Base-by-base conservation (phyloP, 2,888 invertebrate genomes). In the Phytoseiulus persimilis region DNA sequence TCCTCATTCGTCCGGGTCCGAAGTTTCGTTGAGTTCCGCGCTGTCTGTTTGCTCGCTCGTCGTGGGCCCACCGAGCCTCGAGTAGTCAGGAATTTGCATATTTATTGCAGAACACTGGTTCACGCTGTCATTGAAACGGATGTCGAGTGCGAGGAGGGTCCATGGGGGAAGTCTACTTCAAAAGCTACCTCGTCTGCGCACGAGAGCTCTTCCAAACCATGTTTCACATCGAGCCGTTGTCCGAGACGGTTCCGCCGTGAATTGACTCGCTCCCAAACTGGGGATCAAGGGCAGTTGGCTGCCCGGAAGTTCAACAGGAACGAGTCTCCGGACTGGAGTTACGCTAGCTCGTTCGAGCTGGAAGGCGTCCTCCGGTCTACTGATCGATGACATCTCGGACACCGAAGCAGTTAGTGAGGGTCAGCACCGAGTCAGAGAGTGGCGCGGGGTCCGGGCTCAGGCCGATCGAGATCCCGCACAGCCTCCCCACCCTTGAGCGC, bases 81-180 rank as follows among this genome's bases (percentile, higher is more conserved):
- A 65, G 65, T 65, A 65, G 65, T 6, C 65, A 65, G 65, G 18
- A 14, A 87, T 87, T 87, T 33, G 87, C 87, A 87, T 87, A 87
- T 87, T 87, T 87, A 87, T 87, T 87, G 87, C 39, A 32, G 32
- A 31, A 65, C 65, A 65, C 65, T 65, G 65, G 28, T 65, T 65
- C 28, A 65, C 65, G 65, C 23, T 18, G 65, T 65, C 65, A 65
- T 65, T 65, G 65, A 65, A 65, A 65, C 65, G 65, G 18, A 65
- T 65, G 65, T 65, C 65, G 65, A 65, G 65, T 18, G 18, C 65
- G 65, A 65, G 23, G 65, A 28, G 65, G 65, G 65, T 65, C 28
- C 28, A 23, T 28, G 23, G 18, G 65, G 65, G 18, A 65, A 65
- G 23, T 65, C 28, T 65, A 18, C 14, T 14, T 23, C 65, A 23